Percentiles rank a stretch among this genome's conserved stretches.
Conservation (phyloP, 1,140 invertebrate genomes). For the Hylaeus anthracinus region DNA sequence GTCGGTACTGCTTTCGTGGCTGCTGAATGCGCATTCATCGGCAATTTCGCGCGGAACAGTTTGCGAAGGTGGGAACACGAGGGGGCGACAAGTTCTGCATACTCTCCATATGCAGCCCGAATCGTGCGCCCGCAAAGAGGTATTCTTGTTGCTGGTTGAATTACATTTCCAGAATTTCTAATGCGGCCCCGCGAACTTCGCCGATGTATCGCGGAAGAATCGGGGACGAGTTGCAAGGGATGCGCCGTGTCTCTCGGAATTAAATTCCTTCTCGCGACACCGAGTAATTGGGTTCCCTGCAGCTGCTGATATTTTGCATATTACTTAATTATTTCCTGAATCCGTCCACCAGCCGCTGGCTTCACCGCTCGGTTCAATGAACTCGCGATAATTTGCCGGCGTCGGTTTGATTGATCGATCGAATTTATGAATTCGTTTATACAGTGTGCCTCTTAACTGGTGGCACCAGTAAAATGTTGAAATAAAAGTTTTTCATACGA, state of each 20-base stretch:
- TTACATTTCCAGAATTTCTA: slow-evolving; percentile 46
- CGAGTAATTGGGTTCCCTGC: background rate
- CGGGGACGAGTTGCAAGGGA: background rate
- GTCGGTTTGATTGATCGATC: too few relatives aligned
- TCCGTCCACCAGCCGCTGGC: too few relatives aligned
- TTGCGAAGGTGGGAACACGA: slow-evolving; percentile 54
- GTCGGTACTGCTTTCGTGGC: slow-evolving; percentile 52
- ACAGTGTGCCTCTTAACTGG: too few relatives aligned
- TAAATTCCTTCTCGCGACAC: background rate
- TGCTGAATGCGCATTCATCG: slow-evolving; percentile 71
- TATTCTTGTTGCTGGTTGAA: slow-evolving; percentile 54
- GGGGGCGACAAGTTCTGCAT: slow-evolving; percentile 57
- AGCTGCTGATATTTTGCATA: background rate
- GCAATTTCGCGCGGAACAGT: slow-evolving; percentile 68
- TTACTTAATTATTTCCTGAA: background rate
- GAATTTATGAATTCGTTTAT: too few relatives aligned
- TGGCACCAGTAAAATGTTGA: too few relatives aligned
- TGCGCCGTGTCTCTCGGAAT: background rate
- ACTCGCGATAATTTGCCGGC: too few relatives aligned
- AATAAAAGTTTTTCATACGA: too few relatives aligned
- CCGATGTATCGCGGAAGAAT: slow-evolving; percentile 22
- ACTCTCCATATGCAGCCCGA: slow-evolving; percentile 45
- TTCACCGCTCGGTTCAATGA: too few relatives aligned
- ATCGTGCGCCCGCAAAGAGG: slow-evolving; percentile 38
- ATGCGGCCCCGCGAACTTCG: background rate